Conservation (phyloP, 2,113 vertebrate species). For the Tragelaphus imberbis region DNA sequence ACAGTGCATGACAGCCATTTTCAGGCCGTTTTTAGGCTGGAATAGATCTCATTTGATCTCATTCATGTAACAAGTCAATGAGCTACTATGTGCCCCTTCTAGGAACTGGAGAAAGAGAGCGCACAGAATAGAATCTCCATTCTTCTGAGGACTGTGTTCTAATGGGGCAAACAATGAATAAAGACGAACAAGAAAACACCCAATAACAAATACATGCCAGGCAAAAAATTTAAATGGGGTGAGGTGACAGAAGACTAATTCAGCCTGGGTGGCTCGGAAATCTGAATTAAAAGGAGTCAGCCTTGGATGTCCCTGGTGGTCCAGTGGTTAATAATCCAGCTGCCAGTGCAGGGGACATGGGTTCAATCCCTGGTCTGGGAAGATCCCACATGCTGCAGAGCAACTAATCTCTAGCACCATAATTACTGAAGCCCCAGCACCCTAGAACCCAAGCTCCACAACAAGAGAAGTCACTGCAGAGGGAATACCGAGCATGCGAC, state of each 20-base stretch:
- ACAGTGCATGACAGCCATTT: rapidly evolving
- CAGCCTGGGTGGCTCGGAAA: neutral
- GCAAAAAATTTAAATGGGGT: neutral
- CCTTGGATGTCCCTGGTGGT: neutral
- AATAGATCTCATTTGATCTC: neutral
- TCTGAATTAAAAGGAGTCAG: neutral
- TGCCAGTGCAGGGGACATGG: neutral
- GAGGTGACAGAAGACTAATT: neutral
- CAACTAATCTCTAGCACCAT: neutral
- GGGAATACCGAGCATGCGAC: neutral
- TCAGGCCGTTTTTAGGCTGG: neutral
- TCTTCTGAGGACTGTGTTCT: neutral
- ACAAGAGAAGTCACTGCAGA: neutral
- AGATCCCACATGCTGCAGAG: neutral
- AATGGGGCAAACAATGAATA: neutral
- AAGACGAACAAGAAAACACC: neutral
- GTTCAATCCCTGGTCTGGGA: neutral
- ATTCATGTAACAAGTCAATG: neutral
- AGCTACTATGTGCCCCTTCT: neutral
- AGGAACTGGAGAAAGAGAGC: neutral
- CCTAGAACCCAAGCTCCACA: neutral
- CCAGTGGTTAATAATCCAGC: neutral
- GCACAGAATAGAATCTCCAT: neutral
- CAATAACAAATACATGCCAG: neutral
- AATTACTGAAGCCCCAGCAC: neutral